Percentiles rank a stretch among this genome's conserved stretches.
These are phyloP conservation scores for Pelodiscus sinensis DNA, from an alignment of 2,113 vertebrate genomes.

Conservation along the genomic window DNA sequence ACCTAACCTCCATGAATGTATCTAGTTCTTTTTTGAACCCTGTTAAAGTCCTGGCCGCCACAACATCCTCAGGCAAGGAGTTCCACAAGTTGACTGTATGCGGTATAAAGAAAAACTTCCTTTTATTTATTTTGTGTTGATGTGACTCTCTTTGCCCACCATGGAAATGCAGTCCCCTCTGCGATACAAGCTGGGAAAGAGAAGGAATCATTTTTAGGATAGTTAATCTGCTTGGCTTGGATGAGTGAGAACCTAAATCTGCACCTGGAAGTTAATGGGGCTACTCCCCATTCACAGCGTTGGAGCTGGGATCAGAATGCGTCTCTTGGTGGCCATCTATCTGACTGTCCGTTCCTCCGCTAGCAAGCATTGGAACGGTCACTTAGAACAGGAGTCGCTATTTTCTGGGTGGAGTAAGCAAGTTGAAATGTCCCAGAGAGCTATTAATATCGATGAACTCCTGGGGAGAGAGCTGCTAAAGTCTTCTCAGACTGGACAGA, in stretches of 20 bases:
- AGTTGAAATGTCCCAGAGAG: background rate
- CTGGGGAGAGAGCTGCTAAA: background rate
- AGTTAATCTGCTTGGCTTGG: background rate
- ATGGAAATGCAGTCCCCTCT: background rate
- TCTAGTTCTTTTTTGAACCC: no score
- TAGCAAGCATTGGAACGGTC: background rate
- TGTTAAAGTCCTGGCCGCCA: no score
- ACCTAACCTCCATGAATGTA: no score
- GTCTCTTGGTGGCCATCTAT: background rate
- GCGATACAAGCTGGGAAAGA: background rate
- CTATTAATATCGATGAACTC: background rate
- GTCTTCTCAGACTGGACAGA: background rate
- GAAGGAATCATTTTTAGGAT: background rate
- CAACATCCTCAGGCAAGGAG: no score
- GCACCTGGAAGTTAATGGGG: fast-evolving
- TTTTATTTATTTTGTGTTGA: no score
- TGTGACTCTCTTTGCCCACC: background rate
- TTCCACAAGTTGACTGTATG: no score
- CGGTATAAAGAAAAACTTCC: no score
- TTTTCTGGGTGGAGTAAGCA: background rate
- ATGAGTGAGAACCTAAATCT: background rate
- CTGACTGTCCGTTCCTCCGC: background rate
- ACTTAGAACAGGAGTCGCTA: background rate
- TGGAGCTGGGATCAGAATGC: background rate
- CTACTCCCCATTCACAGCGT: background rate